phyloP scores from a whole-genome alignment of 2,888 invertebrate genomes.

The Sarcophaga variegata region DNA sequence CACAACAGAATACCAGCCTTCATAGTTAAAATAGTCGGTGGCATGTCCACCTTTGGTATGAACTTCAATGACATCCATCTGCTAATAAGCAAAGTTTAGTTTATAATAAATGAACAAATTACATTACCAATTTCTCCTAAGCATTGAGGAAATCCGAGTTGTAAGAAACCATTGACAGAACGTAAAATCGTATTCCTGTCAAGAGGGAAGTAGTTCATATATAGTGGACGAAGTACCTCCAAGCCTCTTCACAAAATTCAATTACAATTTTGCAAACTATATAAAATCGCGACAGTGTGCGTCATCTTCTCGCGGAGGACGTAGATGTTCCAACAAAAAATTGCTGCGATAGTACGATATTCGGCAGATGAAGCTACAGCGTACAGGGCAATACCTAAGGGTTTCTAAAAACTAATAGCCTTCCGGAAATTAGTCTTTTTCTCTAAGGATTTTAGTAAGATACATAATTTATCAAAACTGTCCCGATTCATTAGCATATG shows the following conservation, averaged over 20 bases:
- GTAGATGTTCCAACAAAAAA: slow-evolving; percentile 26
- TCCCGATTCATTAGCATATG: too few relatives aligned
- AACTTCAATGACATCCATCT: slow-evolving; percentile 7
- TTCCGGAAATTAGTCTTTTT: too few relatives aligned
- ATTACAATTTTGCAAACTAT: slow-evolving; percentile 4
- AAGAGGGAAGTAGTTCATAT: neutral
- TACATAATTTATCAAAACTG: too few relatives aligned
- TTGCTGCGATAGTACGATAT: slow-evolving; percentile 10
- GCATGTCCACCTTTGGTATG: neutral
- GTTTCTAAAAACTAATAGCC: slow-evolving; percentile 19
- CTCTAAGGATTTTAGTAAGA: too few relatives aligned
- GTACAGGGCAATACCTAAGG: slow-evolving; percentile 33
- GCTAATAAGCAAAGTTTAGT: neutral
- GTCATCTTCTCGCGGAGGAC: too few relatives aligned
- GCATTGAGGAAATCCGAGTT: slow-evolving; percentile 13
- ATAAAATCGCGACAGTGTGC: too few relatives aligned
- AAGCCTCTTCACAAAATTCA: slow-evolving; percentile 24
- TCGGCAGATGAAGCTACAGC: slow-evolving; percentile 33
- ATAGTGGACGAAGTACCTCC: neutral
- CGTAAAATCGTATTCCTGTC: neutral
- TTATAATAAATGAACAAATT: neutral
- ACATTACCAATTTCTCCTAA: neutral
- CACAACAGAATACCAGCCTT: neutral
- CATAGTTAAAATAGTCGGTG: slow-evolving; percentile 2
- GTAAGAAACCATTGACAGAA: slow-evolving; percentile 37